These are phyloP conservation scores for Hypsibius dujardini DNA, from an alignment of 1,140 invertebrate species.

Conservation along the genomic window DNA sequence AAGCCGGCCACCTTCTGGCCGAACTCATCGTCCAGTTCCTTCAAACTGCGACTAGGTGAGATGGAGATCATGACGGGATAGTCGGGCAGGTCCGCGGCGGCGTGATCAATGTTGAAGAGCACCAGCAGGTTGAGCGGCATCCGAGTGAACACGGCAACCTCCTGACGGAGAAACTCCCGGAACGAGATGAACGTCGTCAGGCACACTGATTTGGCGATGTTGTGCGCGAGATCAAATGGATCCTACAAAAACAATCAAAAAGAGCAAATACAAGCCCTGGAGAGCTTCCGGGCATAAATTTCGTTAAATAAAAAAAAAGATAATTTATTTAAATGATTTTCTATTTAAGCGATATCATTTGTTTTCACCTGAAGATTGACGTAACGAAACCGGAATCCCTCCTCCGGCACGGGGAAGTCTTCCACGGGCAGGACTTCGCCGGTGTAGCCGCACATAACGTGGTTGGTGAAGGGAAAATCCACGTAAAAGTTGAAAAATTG, in stretches of 20 bases:
- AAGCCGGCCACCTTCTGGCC: no score
- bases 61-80: neutral
- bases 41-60: no score
- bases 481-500: slow-evolving; percentile 62
- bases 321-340: no score
- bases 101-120: neutral
- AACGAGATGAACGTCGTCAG: neutral
- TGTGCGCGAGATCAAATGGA: slow-evolving; percentile 8
- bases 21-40: no score
- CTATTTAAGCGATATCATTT: no score
- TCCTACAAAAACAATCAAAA: no score
- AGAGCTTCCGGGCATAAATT: no score
- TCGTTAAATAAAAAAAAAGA: no score
- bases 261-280: no score
- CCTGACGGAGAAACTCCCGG: neutral
- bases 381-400: neutral
- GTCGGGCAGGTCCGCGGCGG: neutral
- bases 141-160: slow-evolving; percentile 6
- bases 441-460: slow-evolving; percentile 52
- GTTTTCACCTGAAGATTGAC: neutral
- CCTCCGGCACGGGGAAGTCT: neutral
- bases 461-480: slow-evolving; percentile 51
- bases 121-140: neutral
- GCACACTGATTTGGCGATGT: neutral
- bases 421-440: slow-evolving; percentile 30